Evolutionary conservation across 2,797 vertebrate genomes (phyloP).

Genomic region (Lindbergichthys nudifrons): DNA sequence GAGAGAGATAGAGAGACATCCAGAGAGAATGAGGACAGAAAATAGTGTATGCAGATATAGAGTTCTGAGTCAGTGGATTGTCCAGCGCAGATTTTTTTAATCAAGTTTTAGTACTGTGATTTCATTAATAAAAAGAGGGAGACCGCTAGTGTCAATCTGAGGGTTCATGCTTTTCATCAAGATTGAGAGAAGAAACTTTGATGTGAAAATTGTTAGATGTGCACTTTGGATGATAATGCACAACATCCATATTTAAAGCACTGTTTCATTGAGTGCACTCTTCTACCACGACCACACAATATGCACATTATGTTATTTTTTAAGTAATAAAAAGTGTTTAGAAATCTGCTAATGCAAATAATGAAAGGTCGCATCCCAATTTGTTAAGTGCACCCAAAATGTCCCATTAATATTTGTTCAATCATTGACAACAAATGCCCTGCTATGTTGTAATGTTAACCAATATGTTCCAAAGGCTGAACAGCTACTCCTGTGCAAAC

Average conservation of each 20-base stretch:
- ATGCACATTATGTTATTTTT: neutral
- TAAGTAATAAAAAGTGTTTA: neutral
- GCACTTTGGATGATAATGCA: conserved; percentile 5
- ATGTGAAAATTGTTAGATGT: conserved; percentile 6
- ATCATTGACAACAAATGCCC: neutral
- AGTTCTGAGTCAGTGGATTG: conserved; percentile 36
- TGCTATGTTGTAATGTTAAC: neutral
- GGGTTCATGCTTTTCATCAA: neutral
- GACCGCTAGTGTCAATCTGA: conserved; percentile 1
- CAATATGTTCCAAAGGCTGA: neutral
- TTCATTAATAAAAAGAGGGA: conserved; percentile 28
- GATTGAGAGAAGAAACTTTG: conserved; percentile 12
- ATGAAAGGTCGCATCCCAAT: neutral
- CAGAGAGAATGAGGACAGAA: neutral
- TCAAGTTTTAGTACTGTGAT: conserved; percentile 19
- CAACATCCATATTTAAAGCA: neutral
- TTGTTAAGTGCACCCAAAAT: neutral
- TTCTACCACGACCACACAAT: neutral
- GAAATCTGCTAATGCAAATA: neutral
- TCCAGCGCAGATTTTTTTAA: conserved; percentile 9
- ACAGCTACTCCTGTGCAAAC: neutral
- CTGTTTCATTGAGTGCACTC: neutral
- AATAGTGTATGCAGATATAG: conserved; percentile 9
- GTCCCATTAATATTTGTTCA: neutral
- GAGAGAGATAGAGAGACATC: conserved; percentile 1